Conservation (phyloP, 1,140 invertebrate genomes). For the Odontomachus brunneus region DNA sequence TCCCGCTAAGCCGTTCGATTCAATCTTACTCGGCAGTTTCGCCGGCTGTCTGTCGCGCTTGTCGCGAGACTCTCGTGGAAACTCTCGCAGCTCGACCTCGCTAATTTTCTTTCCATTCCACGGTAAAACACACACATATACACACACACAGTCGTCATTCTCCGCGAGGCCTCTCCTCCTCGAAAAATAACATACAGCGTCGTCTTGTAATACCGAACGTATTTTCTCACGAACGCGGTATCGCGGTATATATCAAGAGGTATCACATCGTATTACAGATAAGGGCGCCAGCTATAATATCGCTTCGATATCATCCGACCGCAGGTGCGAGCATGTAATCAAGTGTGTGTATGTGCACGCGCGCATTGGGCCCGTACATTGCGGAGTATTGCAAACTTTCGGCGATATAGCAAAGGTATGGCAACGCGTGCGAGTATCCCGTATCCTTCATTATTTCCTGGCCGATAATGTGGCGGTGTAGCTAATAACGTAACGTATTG, state of each 20-base stretch:
- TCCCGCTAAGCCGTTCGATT: constrained; percentile 9
- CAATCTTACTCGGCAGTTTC: background rate
- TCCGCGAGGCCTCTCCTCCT: background rate
- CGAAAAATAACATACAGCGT: constrained; percentile 29
- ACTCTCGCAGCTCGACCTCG: no score
- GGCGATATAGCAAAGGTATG: constrained; percentile 29
- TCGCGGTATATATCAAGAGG: constrained; percentile 39
- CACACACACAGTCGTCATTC: no score
- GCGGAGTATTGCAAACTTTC: constrained; percentile 20
- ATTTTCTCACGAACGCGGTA: constrained; percentile 34
- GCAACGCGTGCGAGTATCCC: background rate
- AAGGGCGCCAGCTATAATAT: constrained; percentile 41
- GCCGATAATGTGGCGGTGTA: background rate
- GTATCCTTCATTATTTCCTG: constrained; percentile 13
- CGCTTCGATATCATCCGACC: constrained; percentile 32
- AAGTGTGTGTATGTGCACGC: background rate
- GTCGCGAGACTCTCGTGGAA: no score
- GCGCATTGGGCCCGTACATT: background rate
- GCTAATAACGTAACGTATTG: background rate
- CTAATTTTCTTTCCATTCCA: no score
- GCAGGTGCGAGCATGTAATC: constrained; percentile 33
- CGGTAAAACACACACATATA: no score
- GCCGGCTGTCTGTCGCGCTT: background rate
- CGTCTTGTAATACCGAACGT: constrained; percentile 20
- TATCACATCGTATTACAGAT: constrained; percentile 51